phyloP scores from a whole-genome alignment of 2,888 invertebrate genomes.

The Mythimna ferrago region DNA sequence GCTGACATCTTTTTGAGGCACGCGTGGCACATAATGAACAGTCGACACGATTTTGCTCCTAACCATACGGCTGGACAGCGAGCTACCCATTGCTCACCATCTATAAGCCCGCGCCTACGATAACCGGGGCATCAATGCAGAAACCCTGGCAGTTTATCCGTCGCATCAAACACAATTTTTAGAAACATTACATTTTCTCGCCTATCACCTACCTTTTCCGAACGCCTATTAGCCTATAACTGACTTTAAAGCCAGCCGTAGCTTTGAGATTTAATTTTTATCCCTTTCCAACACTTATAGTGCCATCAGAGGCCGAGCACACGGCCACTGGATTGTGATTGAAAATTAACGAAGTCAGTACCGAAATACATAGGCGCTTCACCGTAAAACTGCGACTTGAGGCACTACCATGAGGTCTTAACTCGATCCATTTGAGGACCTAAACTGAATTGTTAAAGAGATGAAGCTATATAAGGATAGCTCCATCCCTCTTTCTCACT shows the following conservation, averaged over 20 bases:
- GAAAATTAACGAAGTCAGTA: conserved; percentile 43
- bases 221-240: conserved; percentile 2
- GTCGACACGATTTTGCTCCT: too few relatives aligned
- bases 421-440: too few relatives aligned
- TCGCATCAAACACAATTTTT: neutral
- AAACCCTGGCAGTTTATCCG: neutral
- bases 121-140: too few relatives aligned
- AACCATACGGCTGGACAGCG: too few relatives aligned
- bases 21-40: too few relatives aligned
- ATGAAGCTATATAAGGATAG: too few relatives aligned
- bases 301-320: conserved; percentile 35
- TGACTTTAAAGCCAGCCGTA: neutral
- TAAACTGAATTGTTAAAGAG: too few relatives aligned
- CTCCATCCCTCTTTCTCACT: too few relatives aligned
- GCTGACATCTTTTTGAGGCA: too few relatives aligned
- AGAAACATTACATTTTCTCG: neutral
- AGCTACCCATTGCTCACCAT: too few relatives aligned
- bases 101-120: too few relatives aligned
- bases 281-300: conserved; percentile 27
- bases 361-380: neutral
- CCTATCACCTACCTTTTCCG: neutral
- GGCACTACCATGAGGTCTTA: too few relatives aligned
- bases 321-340: conserved; percentile 51
- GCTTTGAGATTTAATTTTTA: conserved; percentile 36
- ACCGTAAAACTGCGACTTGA: neutral